These are phyloP conservation scores for Bombus picipes DNA, from an alignment of 1,140 invertebrate genomes.

Conservation along the genomic window DNA sequence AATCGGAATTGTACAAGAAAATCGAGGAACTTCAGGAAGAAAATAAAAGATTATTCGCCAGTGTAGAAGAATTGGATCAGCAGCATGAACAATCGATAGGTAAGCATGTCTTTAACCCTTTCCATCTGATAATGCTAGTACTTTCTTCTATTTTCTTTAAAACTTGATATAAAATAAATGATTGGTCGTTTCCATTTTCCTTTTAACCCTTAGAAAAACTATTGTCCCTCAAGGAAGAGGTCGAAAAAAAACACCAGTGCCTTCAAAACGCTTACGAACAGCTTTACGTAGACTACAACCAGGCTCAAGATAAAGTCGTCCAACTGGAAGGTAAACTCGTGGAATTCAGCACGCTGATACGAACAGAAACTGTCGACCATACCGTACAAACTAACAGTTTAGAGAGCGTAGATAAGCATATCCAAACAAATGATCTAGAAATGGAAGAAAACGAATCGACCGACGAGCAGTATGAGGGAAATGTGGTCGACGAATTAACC, in stretches of 20 bases:
- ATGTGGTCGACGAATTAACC: conserved; percentile 53
- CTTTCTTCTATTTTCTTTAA: too few relatives aligned
- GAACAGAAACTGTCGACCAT: conserved; percentile 31
- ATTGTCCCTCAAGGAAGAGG: conserved; percentile 85
- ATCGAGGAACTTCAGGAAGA: conserved; percentile 79
- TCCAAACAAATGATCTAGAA: conserved; percentile 51
- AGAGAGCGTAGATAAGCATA: conserved; percentile 41
- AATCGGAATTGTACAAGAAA: conserved; percentile 79
- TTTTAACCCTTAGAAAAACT: conserved; percentile 81
- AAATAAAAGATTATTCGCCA: conserved; percentile 83
- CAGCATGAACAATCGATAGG: conserved; percentile 88
- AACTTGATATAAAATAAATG: neutral
- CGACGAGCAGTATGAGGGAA: conserved; percentile 8
- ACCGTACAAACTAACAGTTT: conserved; percentile 27
- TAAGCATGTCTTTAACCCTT: conserved; percentile 34
- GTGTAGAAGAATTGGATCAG: conserved; percentile 88
- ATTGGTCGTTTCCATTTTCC: neutral
- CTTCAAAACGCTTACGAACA: conserved; percentile 79
- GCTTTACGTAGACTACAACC: conserved; percentile 78
- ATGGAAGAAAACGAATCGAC: neutral
- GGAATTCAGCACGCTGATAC: neutral
- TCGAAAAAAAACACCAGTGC: conserved; percentile 84
- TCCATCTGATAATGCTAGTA: too few relatives aligned
- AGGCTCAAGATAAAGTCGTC: conserved; percentile 68
- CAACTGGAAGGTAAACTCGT: conserved; percentile 49